Evolutionary conservation across 2,888 invertebrate genomes (phyloP), one percentile per base, ranked within the genome.

Genomic region (Epirrhoe alternata): DNA sequence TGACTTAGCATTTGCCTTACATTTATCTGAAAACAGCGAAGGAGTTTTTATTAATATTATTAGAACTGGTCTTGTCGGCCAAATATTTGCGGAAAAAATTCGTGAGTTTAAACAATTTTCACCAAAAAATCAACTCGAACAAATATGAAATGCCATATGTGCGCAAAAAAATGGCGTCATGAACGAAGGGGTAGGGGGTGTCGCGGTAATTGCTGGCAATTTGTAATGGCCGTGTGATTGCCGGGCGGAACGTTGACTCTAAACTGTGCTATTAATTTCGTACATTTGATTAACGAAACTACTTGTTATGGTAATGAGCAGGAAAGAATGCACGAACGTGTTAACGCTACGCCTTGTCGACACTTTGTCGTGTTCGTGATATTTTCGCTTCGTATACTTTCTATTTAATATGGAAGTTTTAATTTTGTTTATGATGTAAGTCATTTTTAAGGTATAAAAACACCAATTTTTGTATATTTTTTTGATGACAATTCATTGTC

Each of bases 281-380:
- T 92, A 91, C 91, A 92, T 93, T 93, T 93, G 92, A 92, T 93
- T 92, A 92, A 92, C 92, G 91, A 89, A 92, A 92, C 90, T 92
- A 91, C 91, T 92, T 92, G 91, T 92, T 93, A 92, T 92, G 90
- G 80, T 90, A 92, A 93, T 92, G 90, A 90, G 90, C 85, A 83
- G 83, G 83, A 90, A 93, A 92, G 92, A 93, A 92, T 92, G 92
- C 90, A 89, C 86, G 90, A 90, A 88, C 86, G 86, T 86, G 91
- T 81, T 86, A 89, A 89, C 88, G 80, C 84, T 88, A 82, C 86
- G 86, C 85, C 86, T 86, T 90, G 92, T 92, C 90, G 90, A 90
- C 92, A 90, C 85, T 82, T 86, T 86, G 89, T 87, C 86, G 89
- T 79, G 86, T 82, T 87, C 81, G 88, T 89, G 83, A 87, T 90